Evolutionary conservation across 2,797 vertebrate species (phyloP).

Genomic region (Arrhamphus sclerolepis): DNA sequence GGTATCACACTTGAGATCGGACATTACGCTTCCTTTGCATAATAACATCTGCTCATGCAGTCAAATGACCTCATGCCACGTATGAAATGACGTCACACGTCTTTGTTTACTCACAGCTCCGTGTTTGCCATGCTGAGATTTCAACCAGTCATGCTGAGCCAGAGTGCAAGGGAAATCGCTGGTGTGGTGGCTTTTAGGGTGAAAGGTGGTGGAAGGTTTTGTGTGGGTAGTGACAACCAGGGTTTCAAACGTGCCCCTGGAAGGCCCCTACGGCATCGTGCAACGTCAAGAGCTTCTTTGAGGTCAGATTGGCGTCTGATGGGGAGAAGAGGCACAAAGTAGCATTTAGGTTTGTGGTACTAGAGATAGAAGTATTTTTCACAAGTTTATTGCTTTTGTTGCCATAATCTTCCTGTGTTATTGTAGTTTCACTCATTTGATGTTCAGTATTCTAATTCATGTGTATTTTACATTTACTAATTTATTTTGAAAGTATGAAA

Average conservation of each 20-base stretch:
- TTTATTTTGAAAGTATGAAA: no score
- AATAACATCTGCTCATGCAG: conserved; percentile 26
- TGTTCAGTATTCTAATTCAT: no score
- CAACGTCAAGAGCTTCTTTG: conserved; percentile 35
- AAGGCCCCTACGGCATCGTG: conserved; percentile 30
- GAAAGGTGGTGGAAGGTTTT: not conserved
- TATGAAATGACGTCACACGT: conserved; percentile 23
- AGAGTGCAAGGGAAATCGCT: conserved; percentile 42
- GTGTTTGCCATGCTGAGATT: conserved; percentile 39
- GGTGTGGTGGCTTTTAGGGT: conserved; percentile 36
- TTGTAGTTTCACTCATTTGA: no score
- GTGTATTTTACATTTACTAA: no score
- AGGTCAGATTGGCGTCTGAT: conserved; percentile 27
- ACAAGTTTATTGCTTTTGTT: no score
- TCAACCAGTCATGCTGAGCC: conserved; percentile 53
- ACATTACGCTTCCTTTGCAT: conserved; percentile 35
- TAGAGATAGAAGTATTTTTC: conserved; percentile 11
- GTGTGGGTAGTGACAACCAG: no score
- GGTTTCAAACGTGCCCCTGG: not conserved
- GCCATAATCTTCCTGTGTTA: no score
- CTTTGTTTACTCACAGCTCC: conserved; percentile 18
- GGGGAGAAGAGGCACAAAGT: conserved; percentile 37
- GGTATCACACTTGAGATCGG: conserved; percentile 21
- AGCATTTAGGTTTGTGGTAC: conserved; percentile 14
- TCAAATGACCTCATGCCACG: conserved; percentile 41